Base-by-base conservation (phyloP, 2,888 invertebrate genomes). In the Hirtodrosophila confusa region DNA sequence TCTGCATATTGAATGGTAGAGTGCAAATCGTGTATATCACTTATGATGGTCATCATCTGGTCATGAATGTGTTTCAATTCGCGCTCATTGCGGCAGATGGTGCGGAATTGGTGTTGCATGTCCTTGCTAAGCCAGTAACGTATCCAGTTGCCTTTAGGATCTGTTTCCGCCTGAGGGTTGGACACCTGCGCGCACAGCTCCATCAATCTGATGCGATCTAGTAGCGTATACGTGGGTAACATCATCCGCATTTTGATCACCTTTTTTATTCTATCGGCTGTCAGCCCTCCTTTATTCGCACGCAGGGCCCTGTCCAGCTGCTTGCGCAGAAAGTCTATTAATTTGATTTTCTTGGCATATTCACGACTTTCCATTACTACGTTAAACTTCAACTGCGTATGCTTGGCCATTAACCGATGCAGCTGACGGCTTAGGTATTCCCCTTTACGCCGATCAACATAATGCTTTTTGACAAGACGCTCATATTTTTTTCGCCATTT, bases 21-120 rank as follows among this genome's bases (percentile, higher is more conserved):
- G 11, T 50, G 36, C 6, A 80, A 12, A 6, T 65, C 50, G 0
- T 49, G 10, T 35, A 82, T 71, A 23, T 82, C 82, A 0, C n/a
- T 40, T 9, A 78, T 68, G 2, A 48, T 44, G 1, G 0, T 3
- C 23, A 49, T 9, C 2, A 61, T 75, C 33, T 78, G 8, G 0
- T 36, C n/a, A 17, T 80, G 35, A 8, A 77, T 64, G 0, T 8
- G 8, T 0, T n/a, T 3, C 1, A 82, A 11, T 2, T 24, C 24
- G 3, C 6, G 29, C 7, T 49, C 33, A 11, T 43, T 44, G 0
- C 23, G 23, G 3, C 3, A 8, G 7, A 31, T 6, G 3, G 3
- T 31, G 7, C 4, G 1, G 53, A 8, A 31, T 9, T 6, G 6
- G 3, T 4, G 17, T 0, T 6, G 0, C 8, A 53, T 7, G 0